phyloP scores from a whole-genome alignment of 30 jellyfish, hydroid and myxozoan genomes.

The Hydra vulgaris region DNA sequence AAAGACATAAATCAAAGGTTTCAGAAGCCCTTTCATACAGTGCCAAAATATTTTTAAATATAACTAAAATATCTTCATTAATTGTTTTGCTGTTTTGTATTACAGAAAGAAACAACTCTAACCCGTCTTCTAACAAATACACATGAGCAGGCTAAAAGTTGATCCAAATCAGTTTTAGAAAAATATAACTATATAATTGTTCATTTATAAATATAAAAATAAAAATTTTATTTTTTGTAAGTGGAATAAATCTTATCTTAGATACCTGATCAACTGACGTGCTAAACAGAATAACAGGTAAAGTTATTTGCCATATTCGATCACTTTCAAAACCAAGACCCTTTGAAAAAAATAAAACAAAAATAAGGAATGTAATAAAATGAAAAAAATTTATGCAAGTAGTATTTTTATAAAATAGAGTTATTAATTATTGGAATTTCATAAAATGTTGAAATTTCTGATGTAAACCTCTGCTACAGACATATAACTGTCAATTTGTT shows the following conservation, averaged over 20 bases:
- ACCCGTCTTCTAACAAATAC: constrained; percentile 70
- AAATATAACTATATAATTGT: background rate
- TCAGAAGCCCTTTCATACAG: constrained; percentile 69
- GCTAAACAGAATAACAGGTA: constrained; percentile 56
- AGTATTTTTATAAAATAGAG: no score
- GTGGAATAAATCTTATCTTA: no score
- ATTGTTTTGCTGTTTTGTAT: constrained; percentile 28
- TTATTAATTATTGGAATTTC: no score
- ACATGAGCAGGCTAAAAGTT: constrained; percentile 65
- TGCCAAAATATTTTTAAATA: constrained; percentile 30
- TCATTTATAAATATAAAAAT: background rate
- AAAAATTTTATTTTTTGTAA: no score
- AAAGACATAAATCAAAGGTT: constrained; percentile 46
- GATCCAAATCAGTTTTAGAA: no score
- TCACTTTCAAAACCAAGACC: constrained; percentile 44
- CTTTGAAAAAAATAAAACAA: constrained; percentile 13
- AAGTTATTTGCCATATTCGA: constrained; percentile 30
- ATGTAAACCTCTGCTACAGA: no score
- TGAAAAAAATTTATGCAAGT: no score
- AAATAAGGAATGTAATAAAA: no score
- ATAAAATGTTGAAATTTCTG: no score
- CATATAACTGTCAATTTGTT: no score
- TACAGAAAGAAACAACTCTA: constrained; percentile 55
- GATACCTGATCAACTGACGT: constrained; percentile 53
- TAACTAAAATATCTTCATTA: constrained; percentile 34